phyloP scores from a whole-genome alignment of 2,797 vertebrate species.

The Macrochelys suwanniensis region DNA sequence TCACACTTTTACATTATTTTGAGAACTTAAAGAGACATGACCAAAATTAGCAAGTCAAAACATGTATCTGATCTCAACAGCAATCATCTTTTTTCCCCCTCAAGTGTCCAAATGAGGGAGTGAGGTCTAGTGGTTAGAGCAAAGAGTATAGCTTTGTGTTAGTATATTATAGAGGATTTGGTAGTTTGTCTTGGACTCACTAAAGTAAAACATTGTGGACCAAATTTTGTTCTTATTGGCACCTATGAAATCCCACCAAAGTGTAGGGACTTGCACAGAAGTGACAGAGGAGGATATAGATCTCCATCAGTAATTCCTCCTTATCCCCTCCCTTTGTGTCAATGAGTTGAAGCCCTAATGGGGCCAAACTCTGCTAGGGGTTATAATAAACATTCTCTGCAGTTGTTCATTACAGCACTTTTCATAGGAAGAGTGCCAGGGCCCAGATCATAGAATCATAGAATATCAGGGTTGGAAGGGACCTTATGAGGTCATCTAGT shows the following conservation, averaged over 20 bases:
- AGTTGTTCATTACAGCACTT: neutral
- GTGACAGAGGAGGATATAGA: neutral
- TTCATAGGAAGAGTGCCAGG: neutral
- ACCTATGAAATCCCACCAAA: neutral
- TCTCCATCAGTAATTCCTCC: neutral
- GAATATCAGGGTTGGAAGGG: too few species aligned
- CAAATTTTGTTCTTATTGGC: neutral
- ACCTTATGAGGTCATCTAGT: too few species aligned
- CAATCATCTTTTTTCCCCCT: neutral
- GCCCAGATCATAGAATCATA: too few species aligned
- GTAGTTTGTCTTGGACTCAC: neutral
- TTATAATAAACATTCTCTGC: neutral
- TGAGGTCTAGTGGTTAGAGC: neutral
- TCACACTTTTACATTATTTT: neutral
- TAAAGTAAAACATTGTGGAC: accelerated
- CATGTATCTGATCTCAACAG: neutral
- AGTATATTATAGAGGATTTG: neutral
- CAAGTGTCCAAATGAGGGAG: neutral
- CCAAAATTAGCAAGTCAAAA: neutral
- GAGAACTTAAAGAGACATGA: accelerated
- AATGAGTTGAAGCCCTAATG: neutral
- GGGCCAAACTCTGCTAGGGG: neutral
- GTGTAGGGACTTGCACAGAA: neutral
- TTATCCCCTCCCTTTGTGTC: neutral
- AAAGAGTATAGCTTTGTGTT: neutral